Conservation (phyloP, 2,888 invertebrate species). For the Spisula solida region DNA sequence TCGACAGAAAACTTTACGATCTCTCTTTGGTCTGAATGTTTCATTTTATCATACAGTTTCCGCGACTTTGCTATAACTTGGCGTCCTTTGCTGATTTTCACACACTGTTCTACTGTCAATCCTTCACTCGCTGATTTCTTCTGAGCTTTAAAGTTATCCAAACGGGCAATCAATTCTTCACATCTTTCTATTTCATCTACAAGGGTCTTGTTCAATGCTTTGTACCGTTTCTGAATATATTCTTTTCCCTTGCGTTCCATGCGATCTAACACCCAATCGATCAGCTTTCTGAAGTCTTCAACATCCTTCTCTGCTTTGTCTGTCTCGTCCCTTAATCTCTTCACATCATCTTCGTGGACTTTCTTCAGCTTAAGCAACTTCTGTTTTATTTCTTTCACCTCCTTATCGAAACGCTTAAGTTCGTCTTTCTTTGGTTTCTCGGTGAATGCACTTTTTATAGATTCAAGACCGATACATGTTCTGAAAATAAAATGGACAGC, state of each 20-base stretch:
- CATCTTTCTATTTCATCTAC: constrained; percentile 46
- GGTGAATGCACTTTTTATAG: not conserved
- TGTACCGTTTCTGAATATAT: constrained; percentile 53
- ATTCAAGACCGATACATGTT: not conserved
- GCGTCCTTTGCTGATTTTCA: constrained; percentile 45
- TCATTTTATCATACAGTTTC: constrained; percentile 43
- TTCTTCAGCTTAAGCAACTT: constrained; percentile 43
- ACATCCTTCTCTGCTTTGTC: constrained; percentile 51
- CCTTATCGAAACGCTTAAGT: constrained; percentile 44
- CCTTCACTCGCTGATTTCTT: constrained; percentile 2
- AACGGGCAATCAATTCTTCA: constrained; percentile 47
- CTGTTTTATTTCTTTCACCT: constrained; percentile 36
- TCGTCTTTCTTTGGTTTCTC: constrained; percentile 49
- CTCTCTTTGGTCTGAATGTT: constrained; percentile 29
- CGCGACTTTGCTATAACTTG: constrained; percentile 33
- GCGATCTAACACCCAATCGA: constrained; percentile 59
- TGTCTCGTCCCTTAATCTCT: constrained; percentile 55
- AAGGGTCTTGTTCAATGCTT: constrained; percentile 46
- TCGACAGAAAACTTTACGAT: constrained; percentile 62
- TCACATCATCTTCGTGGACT: constrained; percentile 42
- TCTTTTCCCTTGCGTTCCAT: constrained; percentile 61
- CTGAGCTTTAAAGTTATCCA: constrained; percentile 43
- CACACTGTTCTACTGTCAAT: constrained; percentile 1
- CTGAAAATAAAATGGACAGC: constrained; percentile 2
- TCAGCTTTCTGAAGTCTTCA: constrained; percentile 54